Conservation (phyloP, 2,113 vertebrate species). For the Agapornis roseicollis region DNA sequence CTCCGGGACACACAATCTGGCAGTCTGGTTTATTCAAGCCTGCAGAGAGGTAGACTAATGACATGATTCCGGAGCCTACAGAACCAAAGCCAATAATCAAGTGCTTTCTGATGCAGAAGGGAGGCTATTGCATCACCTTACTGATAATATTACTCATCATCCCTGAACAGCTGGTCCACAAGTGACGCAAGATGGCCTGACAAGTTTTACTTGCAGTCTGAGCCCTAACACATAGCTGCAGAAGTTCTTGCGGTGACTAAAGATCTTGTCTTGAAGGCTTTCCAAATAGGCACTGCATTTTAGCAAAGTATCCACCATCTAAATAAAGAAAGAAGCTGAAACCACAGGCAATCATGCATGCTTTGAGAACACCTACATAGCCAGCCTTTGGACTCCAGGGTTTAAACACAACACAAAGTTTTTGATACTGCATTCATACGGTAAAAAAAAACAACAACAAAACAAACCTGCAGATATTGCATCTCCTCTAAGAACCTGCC, state of each 20-base stretch:
- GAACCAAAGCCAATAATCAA: neutral
- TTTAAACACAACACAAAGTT: neutral
- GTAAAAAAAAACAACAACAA: neutral
- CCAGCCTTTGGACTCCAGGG: neutral
- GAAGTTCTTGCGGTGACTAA: neutral
- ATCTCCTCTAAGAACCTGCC: neutral
- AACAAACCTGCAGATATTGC: neutral
- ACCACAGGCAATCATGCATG: fast-evolving
- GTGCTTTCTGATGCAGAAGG: neutral
- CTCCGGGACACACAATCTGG: neutral
- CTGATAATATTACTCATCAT: neutral
- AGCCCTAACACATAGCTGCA: neutral
- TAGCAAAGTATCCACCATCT: neutral
- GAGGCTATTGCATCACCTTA: neutral
- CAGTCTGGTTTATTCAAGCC: neutral
- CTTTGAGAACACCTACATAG: neutral
- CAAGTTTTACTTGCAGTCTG: neutral
- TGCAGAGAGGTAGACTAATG: neutral
- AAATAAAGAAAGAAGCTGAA: neutral
- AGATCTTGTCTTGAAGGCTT: neutral
- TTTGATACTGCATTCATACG: neutral
- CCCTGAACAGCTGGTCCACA: neutral
- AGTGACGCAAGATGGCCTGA: neutral
- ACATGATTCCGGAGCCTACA: neutral
- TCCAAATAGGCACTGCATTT: neutral